Evolutionary conservation across 2,888 invertebrate species (phyloP).

Genomic region (Tetragonula carbonaria): DNA sequence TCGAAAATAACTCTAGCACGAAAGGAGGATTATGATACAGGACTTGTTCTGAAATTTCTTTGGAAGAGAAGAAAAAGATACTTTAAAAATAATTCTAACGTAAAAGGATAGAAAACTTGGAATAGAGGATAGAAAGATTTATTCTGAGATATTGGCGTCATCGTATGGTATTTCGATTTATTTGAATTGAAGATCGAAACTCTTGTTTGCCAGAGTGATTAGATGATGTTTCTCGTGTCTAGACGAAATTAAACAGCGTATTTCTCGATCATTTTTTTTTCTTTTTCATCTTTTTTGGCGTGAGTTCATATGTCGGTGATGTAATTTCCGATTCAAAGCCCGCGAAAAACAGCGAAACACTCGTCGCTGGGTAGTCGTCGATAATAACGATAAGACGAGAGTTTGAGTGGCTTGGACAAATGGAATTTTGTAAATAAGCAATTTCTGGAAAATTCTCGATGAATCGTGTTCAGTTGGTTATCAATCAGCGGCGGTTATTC

Average conservation of each 20-base stretch:
- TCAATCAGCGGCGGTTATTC: background rate
- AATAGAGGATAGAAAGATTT: background rate
- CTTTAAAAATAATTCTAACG: background rate
- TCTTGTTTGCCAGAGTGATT: background rate
- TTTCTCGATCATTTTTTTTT: background rate
- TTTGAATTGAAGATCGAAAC: background rate
- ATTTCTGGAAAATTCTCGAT: conserved; percentile 1
- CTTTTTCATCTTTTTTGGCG: background rate
- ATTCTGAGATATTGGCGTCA: background rate
- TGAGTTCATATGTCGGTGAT: conserved; percentile 24
- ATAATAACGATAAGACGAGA: background rate
- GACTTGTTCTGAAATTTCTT: background rate
- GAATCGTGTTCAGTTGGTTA: background rate
- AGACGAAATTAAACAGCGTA: background rate
- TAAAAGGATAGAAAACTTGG: background rate
- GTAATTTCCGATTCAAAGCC: background rate
- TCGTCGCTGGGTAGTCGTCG: no score
- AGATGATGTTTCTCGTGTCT: background rate
- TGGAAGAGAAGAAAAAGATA: background rate
- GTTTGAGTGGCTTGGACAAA: no score
- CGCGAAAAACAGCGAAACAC: background rate
- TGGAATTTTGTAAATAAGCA: no score
- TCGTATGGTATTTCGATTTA: background rate
- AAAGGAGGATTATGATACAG: no score
- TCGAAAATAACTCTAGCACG: no score